Evolutionary conservation across 2,888 invertebrate genomes (phyloP).

Genomic region (Drosophila differens): DNA sequence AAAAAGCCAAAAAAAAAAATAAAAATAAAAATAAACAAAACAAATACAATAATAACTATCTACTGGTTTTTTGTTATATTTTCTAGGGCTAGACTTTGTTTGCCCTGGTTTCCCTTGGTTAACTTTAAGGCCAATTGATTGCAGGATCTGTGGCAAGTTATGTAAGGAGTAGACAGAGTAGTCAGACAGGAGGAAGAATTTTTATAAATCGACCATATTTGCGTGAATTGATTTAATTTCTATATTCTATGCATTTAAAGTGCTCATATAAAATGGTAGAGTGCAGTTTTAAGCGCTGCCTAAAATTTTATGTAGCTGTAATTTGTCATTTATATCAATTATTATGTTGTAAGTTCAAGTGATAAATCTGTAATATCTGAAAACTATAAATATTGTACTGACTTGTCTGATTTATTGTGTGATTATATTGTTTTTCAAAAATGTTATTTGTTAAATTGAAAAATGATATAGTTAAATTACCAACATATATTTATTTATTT

Average conservation of each 20-base stretch:
- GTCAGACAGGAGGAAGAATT: background rate
- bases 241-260: background rate
- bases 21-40: slow-evolving; percentile 15
- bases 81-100: slow-evolving; percentile 45
- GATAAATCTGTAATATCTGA: background rate
- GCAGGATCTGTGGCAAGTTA: slow-evolving; percentile 6
- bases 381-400: background rate
- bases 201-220: background rate
- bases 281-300: background rate
- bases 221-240: background rate
- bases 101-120: slow-evolving; percentile 19
- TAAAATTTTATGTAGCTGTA: no score
- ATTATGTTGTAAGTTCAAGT: background rate
- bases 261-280: background rate
- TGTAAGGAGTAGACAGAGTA: background rate
- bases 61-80: slow-evolving; percentile 16
- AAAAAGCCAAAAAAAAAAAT: slow-evolving; percentile 47
- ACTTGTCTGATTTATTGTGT: background rate
- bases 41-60: slow-evolving; percentile 45
- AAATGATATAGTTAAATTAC: background rate
- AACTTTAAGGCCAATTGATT: slow-evolving; percentile 5
- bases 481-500: background rate
- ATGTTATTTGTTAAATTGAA: background rate
- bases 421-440: background rate
- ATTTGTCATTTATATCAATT: background rate